phyloP scores from a whole-genome alignment of 2,797 vertebrate species.

The Myripristis murdjan region DNA sequence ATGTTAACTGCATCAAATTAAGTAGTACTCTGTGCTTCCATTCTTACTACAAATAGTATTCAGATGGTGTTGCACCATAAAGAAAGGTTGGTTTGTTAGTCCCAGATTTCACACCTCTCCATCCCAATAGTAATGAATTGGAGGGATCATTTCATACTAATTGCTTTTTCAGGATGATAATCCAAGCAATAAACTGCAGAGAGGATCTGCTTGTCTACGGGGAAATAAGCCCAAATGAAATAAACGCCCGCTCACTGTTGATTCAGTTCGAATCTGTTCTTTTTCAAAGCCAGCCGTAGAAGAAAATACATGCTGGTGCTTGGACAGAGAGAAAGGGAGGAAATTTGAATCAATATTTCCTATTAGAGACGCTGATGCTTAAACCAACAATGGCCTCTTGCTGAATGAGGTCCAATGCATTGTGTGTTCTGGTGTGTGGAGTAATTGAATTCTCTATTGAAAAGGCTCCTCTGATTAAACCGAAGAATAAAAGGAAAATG shows the following conservation, averaged over 20 bases:
- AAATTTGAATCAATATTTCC: constrained; percentile 85
- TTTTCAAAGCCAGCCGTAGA: constrained; percentile 56
- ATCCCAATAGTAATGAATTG: constrained; percentile 48
- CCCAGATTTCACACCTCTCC: constrained; percentile 37
- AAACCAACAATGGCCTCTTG: constrained; percentile 80
- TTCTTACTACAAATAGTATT: constrained; percentile 44
- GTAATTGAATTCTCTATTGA: constrained; percentile 86
- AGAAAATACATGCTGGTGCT: constrained; percentile 57
- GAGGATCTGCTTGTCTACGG: constrained; percentile 63
- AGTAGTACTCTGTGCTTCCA: constrained; percentile 30
- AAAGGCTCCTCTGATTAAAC: constrained; percentile 84
- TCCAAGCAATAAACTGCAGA: constrained; percentile 71
- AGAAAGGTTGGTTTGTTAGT: constrained; percentile 44
- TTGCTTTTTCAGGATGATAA: constrained; percentile 77
- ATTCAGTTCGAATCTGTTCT: constrained; percentile 74
- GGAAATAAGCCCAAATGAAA: constrained; percentile 81
- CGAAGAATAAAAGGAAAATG: constrained; percentile 76
- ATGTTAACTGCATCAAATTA: constrained; percentile 51
- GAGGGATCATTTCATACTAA: constrained; percentile 73
- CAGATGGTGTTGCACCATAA: constrained; percentile 16
- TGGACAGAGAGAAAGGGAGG: constrained; percentile 64
- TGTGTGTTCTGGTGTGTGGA: constrained; percentile 85
- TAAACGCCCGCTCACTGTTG: constrained; percentile 75
- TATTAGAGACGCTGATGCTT: constrained; percentile 82
- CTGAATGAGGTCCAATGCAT: constrained; percentile 74